Evolutionary conservation across 2,797 vertebrate genomes (phyloP), one percentile per base, ranked within the genome.

Genomic region (Peromyscus aztecus): DNA sequence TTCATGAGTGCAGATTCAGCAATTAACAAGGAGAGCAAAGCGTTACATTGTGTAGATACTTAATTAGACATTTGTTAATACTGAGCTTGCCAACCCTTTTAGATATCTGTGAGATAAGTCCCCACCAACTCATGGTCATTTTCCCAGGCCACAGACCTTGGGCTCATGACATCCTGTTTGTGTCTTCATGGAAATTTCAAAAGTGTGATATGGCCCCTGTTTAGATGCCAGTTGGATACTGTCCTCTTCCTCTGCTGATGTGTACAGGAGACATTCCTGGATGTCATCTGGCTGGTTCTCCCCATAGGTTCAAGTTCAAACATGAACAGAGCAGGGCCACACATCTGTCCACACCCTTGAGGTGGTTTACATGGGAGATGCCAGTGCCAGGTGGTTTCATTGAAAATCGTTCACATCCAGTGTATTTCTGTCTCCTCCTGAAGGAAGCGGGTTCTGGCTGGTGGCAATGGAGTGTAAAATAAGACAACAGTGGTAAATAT

Each of bases 11-110:
- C 61, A 77, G 57, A 75, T 65, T 59, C 81, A 95, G 52, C 67
- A 73, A 14, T 94, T 80, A 90, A 76, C 8, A 82, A 88, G 65
- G 43, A 86, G 94, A 76, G 69, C 61, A 34, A 52, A 93, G 63
- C 52, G 7, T 29, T 46, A 7, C 9, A 34, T 82, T 92, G 91
- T 86, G 61, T 59, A 93, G 96, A 73, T 77, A 78, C 40, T 94
- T 94, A 92, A 93, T 83, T 34, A 88, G 91, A 86, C 31, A 57
- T 40, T 63, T 81, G 82, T 65, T 89, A 75, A 43, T 65, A 67
- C 94, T 75, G 29, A 78, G 69, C 89, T 95, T 69, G 17, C 23
- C 27, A 55, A 34, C 5, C 24, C 69, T 87, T n/a, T 75, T 95
- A 82, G 89, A 6, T 73, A n/a, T 78, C 81, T 75, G n/a, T 84